Percentiles rank a stretch among this genome's conserved stretches.
Conservation (phyloP, 1,140 invertebrate species). For the Ceratosolen fusciceps region DNA sequence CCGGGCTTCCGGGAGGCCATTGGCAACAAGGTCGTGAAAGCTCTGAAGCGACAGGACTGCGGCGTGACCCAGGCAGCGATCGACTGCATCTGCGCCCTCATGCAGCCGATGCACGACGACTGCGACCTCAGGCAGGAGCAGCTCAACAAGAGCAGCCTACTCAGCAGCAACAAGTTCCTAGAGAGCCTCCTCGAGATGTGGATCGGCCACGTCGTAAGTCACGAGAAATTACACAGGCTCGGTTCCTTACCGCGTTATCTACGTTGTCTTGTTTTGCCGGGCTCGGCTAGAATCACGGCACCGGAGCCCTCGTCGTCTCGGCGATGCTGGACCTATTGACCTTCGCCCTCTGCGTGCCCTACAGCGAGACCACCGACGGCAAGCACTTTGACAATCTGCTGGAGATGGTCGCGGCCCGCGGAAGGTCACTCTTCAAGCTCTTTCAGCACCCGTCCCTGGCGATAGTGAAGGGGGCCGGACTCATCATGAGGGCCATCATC, state of each 20-base stretch:
- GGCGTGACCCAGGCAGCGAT: conserved; percentile 96
- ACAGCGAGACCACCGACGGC: conserved; percentile 98
- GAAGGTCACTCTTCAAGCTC: conserved; percentile 91
- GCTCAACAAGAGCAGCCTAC: conserved; percentile 95
- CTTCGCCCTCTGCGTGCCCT: conserved; percentile 98
- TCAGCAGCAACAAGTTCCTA: conserved; percentile 93
- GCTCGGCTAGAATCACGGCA: conserved; percentile 84
- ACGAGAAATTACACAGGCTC: conserved; percentile 21
- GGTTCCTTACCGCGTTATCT: background rate
- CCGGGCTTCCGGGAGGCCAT: conserved; percentile 94
- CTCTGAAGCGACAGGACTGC: conserved; percentile 89
- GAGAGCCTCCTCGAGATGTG: conserved; percentile 96
- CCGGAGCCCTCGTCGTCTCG: conserved; percentile 86
- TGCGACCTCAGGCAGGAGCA: conserved; percentile 97
- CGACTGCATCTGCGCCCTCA: conserved; percentile 96
- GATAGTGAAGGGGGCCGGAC: conserved; percentile 97
- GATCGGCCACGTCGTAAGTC: conserved; percentile 91
- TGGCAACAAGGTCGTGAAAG: conserved; percentile 90
- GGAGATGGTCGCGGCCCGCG: conserved; percentile 93
- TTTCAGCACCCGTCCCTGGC: conserved; percentile 98
- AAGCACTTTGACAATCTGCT: conserved; percentile 96
- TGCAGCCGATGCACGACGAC: conserved; percentile 99
- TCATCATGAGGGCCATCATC: conserved; percentile 97
- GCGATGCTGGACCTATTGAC: conserved; percentile 99
- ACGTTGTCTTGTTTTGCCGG: no score